These are phyloP conservation scores for Aldrovandia affinis DNA, from an alignment of 2,797 vertebrate genomes.

Conservation along the genomic window DNA sequence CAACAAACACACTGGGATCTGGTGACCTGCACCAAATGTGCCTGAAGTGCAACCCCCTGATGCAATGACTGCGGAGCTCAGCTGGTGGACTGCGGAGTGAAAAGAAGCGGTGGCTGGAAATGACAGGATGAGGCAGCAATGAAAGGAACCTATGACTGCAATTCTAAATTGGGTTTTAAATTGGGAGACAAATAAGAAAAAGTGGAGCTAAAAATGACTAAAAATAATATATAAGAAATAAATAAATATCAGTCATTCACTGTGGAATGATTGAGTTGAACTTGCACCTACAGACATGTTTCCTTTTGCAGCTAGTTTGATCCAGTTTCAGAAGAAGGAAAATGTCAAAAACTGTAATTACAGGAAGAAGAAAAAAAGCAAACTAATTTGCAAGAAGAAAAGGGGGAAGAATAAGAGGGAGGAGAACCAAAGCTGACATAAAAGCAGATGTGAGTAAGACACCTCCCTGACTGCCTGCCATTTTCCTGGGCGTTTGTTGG, in stretches of 20 bases:
- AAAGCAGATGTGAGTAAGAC: conserved; percentile 52
- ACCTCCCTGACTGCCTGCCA: conserved; percentile 49
- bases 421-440: conserved; percentile 41
- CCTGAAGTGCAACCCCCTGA: too few relatives aligned
- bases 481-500: conserved; percentile 32
- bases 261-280: background rate
- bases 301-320: background rate
- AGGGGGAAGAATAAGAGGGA: background rate
- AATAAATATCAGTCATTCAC: background rate
- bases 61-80: background rate
- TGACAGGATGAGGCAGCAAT: background rate
- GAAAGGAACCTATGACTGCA: background rate
- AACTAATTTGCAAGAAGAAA: background rate
- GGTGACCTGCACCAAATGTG: too few relatives aligned
- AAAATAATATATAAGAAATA: conserved; percentile 22
- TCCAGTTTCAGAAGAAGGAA: background rate
- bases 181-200: background rate
- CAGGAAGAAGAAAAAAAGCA: background rate
- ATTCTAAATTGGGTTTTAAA: background rate
- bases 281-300: background rate
- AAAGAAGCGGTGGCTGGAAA: background rate
- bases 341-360: background rate
- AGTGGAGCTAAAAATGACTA: background rate
- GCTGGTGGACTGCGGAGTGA: background rate
- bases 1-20: background rate